These are phyloP conservation scores for Amblyornis subalaris DNA, from an alignment of 2,113 vertebrate genomes.

Conservation along the genomic window DNA sequence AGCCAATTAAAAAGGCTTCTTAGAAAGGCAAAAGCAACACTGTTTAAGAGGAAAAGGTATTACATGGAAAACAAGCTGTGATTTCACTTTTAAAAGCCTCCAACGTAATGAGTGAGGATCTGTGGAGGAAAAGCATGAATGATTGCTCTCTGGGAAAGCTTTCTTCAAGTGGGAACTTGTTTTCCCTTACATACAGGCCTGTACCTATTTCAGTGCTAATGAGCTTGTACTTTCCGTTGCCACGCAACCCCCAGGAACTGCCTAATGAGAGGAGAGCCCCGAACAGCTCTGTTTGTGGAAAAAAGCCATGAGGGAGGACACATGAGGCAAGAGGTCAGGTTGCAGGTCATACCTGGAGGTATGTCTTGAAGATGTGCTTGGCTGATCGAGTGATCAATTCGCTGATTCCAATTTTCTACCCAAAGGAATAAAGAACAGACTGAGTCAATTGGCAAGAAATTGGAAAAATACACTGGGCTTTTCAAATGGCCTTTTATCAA, in stretches of 20 bases:
- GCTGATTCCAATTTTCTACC: conserved; percentile 91
- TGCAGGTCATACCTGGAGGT: conserved; percentile 86
- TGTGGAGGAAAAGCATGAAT: not conserved
- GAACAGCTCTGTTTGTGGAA: not conserved
- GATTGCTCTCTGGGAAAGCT: not conserved
- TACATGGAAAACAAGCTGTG: not conserved
- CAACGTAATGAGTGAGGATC: not conserved
- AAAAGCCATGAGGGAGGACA: not conserved
- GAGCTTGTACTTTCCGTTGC: conserved; percentile 29
- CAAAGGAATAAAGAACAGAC: conserved; percentile 16
- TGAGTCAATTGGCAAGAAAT: not conserved
- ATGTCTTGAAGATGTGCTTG: conserved; percentile 98
- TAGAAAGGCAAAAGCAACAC: not conserved
- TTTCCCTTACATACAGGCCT: not conserved
- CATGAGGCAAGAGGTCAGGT: not conserved
- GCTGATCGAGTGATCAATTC: conserved; percentile 95
- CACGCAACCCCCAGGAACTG: not conserved
- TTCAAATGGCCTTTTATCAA: not conserved
- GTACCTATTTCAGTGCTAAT: conserved; percentile 26
- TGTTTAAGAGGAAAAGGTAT: not conserved
- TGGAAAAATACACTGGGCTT: not conserved
- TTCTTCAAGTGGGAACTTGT: conserved; percentile 9
- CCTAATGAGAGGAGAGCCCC: conserved; percentile 15
- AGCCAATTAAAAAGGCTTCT: not conserved
- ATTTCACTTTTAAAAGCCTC: conserved; percentile 26